These are phyloP conservation scores for Trachurus trachurus DNA, from an alignment of 2,797 vertebrate genomes.

Conservation along the genomic window DNA sequence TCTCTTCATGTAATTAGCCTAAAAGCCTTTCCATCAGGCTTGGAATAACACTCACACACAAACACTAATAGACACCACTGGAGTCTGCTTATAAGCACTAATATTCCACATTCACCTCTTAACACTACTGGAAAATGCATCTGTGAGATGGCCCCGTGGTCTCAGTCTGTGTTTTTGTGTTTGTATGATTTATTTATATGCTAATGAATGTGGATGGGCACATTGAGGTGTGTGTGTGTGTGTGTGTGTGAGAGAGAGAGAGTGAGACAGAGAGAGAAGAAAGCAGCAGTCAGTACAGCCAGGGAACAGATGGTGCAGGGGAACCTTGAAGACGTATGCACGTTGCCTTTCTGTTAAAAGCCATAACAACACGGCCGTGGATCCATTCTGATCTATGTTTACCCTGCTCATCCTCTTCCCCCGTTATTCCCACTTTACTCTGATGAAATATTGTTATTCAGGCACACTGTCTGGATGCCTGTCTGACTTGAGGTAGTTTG, in stretches of 20 bases:
- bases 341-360: slow-evolving; percentile 48
- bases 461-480: slow-evolving; percentile 63
- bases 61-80: slow-evolving; percentile 45
- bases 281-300: slow-evolving; percentile 19
- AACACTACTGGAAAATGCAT: slow-evolving; percentile 55
- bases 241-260: slow-evolving; percentile 15
- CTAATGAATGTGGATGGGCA: slow-evolving; percentile 70
- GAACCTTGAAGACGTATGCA: slow-evolving; percentile 48
- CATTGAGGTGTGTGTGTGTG: slow-evolving; percentile 27
- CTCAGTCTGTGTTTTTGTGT: slow-evolving; percentile 52
- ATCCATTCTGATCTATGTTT: slow-evolving; percentile 60
- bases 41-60: slow-evolving; percentile 33
- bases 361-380: slow-evolving; percentile 32
- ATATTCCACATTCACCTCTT: slow-evolving; percentile 63
- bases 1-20: slow-evolving; percentile 76
- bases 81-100: slow-evolving; percentile 38
- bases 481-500: slow-evolving; percentile 75
- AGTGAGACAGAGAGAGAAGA: not conserved
- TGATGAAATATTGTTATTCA: slow-evolving; percentile 80
- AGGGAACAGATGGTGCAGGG: slow-evolving; percentile 51
- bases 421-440: slow-evolving; percentile 65
- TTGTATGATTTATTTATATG: slow-evolving; percentile 77
- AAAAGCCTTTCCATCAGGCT: slow-evolving; percentile 79
- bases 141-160: slow-evolving; percentile 46
- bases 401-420: slow-evolving; percentile 41